Conservation (phyloP, 2,797 vertebrate species). For the Sebastes glaucus region DNA sequence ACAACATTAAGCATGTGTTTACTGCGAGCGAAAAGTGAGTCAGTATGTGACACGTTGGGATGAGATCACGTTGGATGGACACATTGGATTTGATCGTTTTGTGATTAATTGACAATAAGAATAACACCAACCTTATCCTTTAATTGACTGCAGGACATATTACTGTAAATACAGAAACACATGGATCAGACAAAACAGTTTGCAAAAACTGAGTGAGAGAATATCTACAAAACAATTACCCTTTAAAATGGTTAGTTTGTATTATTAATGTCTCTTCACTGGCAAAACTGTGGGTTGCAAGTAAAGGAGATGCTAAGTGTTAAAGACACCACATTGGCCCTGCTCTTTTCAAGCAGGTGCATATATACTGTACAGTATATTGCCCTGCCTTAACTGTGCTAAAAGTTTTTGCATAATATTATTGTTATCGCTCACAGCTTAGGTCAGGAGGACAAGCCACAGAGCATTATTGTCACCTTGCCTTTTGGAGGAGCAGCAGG, state of each 20-base stretch:
- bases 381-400: neutral
- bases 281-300: too few species aligned
- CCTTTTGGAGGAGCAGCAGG: constrained; percentile 29
- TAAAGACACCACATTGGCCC: neutral
- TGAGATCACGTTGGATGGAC: too few species aligned
- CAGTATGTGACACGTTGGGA: too few species aligned
- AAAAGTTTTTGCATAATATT: constrained; percentile 61
- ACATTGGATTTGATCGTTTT: too few species aligned
- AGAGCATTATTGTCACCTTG: neutral
- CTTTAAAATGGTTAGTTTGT: neutral
- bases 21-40: too few species aligned
- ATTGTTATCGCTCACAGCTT: neutral
- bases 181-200: neutral
- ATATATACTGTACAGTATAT: neutral
- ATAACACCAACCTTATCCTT: too few species aligned
- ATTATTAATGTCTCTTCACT: neutral
- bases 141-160: too few species aligned
- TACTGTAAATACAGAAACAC: neutral
- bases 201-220: neutral
- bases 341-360: neutral
- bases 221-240: neutral
- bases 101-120: too few species aligned
- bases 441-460: neutral
- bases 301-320: neutral
- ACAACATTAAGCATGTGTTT: too few species aligned